Conservation (phyloP, 2,113 vertebrate genomes). For the Mionectes macconnelli region DNA sequence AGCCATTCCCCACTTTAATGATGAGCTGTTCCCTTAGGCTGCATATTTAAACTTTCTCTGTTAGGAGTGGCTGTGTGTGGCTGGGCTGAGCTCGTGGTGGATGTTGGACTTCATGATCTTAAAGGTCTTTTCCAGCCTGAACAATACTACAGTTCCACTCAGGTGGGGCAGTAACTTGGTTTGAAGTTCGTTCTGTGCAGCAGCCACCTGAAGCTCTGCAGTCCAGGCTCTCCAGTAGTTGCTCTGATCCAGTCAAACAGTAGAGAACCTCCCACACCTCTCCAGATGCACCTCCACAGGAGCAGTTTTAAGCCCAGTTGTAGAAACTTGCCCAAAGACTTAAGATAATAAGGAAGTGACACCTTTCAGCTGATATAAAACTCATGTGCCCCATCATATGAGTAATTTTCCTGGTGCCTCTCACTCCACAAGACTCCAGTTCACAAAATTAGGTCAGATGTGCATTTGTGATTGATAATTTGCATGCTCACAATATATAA, state of each 20-base stretch:
- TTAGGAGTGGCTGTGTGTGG: neutral
- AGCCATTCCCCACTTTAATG: neutral
- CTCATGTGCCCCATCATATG: rapidly evolving
- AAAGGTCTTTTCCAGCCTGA: neutral
- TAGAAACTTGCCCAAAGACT: neutral
- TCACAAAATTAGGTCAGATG: neutral
- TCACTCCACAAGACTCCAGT: neutral
- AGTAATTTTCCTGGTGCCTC: neutral
- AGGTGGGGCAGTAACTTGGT: neutral
- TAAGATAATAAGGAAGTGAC: neutral
- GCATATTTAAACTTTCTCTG: rapidly evolving
- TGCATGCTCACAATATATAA: neutral
- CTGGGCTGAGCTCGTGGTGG: neutral
- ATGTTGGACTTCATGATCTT: neutral
- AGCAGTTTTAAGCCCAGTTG: neutral
- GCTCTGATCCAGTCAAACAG: neutral
- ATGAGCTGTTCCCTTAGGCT: neutral
- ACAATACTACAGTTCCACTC: rapidly evolving
- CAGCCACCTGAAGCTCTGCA: neutral
- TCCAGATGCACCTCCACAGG: neutral
- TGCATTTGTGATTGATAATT: rapidly evolving
- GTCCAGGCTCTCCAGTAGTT: neutral
- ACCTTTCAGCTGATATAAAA: neutral
- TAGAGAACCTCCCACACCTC: neutral
- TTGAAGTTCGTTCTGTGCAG: neutral